Base-by-base conservation (phyloP, 1,140 invertebrate genomes). In the Dolichoris vasculosae region DNA sequence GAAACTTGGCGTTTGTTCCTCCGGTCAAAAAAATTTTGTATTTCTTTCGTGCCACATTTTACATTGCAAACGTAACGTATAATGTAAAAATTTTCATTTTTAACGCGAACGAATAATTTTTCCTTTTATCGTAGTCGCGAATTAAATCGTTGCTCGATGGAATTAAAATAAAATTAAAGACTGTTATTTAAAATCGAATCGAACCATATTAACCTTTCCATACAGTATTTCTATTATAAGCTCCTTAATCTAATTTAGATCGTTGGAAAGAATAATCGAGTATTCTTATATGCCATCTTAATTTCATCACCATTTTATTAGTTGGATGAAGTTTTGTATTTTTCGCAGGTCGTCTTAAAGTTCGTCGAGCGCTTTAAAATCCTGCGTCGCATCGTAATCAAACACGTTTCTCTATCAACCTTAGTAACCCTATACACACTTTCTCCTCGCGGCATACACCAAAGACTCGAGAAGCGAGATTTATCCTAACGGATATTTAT, bases 401-500 rank as follows among this genome's bases (percentile, higher is more conserved):
- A 32, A 46, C 15, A 77, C 32, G 46, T 35, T 79, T 15, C 48
- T 40, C 32, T 26, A 9, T 43, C 17, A 43, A n/a, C 40, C 40
- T n/a, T 73, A 40, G 23, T 0, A 2, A 59, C 77, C 75, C 35
- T 32, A 35, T n/a, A 51, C 35, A 40, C 35, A 79, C 55, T 38
- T 79, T 59, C 35, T 38, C 20, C 30, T 26, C 1, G 55, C 51
- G 48, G 20, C 23, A 17, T 35, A 7, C 38, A 35, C 59, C 43
- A 38, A 59, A 78, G 51, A 26, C 32, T 63, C 30, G 32, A 63
- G 67, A 73, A 69, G 35, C 67, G 20, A 73, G 80, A 82, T 82
- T 82, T 73, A 82, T 67, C 32, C 48, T 51, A 46, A 82, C 35
- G 80, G 80, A 82, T 82, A 82, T 82, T 82, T 82, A 82, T 82